Evolutionary conservation across 2,888 invertebrate species (phyloP), one percentile per base, ranked within the genome.

Genomic region (Oegoconia quadripuncta): DNA sequence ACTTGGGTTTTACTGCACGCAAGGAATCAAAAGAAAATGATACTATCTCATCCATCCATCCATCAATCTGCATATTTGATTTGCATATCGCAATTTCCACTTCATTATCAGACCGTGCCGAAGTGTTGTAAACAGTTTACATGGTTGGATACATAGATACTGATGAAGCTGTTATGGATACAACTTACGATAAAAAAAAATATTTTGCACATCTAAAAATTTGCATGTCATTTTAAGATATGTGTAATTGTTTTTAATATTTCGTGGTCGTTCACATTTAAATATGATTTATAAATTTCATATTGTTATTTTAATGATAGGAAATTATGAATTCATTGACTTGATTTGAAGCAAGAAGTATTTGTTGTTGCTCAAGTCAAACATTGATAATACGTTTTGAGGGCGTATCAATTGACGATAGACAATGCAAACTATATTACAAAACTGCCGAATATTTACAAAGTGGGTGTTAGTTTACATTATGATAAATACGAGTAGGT

Each of bases 71-170:
- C 55, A 47, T 51, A 60, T 43, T 59, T n/a, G n/a, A n/a, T n/a
- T n/a, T n/a, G n/a, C n/a, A n/a, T 64, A 72, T 68, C 69, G 45
- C 61, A 61, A 54, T 52, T 55, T 60, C 65, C 67, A 42, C 57
- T 52, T 51, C 46, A 44, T 49, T 57, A 67, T 64, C 65, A 37
- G 48, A 36, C 34, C 37, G 39, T 38, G 40, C 39, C 35, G 47
- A 52, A 43, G 37, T 30, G 18, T 25, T 52, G 37, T 47, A 41
- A 45, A 9, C 16, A 64, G 53, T 60, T 59, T 62, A 52, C 53
- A 46, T 44, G 42, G 16, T 16, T 37, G 39, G 22, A 36, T 16
- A 55, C 60, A 63, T 27, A 59, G 53, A 48, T 52, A 42, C 53
- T 52, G 46, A 58, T 50, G 44, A 58, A 61, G 55, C 48, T 44